These are phyloP conservation scores for Ptychochromis oligacanthus DNA, from an alignment of 2,113 vertebrate genomes.

Conservation along the genomic window DNA sequence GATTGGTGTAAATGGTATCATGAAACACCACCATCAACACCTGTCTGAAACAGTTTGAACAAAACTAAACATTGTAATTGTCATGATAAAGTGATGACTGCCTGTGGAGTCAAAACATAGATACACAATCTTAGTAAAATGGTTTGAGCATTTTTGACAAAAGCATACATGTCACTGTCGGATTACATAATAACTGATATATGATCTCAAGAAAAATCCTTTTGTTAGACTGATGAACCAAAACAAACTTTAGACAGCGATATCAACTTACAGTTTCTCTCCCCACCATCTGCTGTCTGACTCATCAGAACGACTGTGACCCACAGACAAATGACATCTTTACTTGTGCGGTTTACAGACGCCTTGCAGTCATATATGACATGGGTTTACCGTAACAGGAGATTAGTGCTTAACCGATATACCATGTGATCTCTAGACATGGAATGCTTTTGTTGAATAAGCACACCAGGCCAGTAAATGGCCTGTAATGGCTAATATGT, in stretches of 20 bases:
- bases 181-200: not conserved
- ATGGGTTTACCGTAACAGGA: conserved; percentile 63
- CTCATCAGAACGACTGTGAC: conserved; percentile 26
- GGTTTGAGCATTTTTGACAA: conserved; percentile 7
- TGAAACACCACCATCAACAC: conserved; percentile 1
- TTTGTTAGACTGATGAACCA: not conserved
- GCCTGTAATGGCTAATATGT: conserved; percentile 37
- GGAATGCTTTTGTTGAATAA: conserved; percentile 56
- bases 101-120: conserved; percentile 8
- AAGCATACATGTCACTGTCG: not conserved
- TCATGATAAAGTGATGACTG: conserved; percentile 6
- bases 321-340: conserved; percentile 37
- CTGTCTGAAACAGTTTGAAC: conserved; percentile 6
- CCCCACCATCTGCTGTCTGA: conserved; percentile 30
- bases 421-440: conserved; percentile 36
- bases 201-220: not conserved
- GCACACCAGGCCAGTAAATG: conserved; percentile 33
- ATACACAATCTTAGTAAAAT: conserved; percentile 10
- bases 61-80: conserved; percentile 11
- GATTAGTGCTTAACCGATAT: conserved; percentile 43
- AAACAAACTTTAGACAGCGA: not conserved
- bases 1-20: conserved; percentile 6
- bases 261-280: not conserved
- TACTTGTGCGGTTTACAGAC: conserved; percentile 37
- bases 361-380: conserved; percentile 49